Percentiles rank a stretch among this genome's conserved stretches.
phyloP scores from a whole-genome alignment of 2,888 invertebrate species.

The Habroteleia sp. region DNA sequence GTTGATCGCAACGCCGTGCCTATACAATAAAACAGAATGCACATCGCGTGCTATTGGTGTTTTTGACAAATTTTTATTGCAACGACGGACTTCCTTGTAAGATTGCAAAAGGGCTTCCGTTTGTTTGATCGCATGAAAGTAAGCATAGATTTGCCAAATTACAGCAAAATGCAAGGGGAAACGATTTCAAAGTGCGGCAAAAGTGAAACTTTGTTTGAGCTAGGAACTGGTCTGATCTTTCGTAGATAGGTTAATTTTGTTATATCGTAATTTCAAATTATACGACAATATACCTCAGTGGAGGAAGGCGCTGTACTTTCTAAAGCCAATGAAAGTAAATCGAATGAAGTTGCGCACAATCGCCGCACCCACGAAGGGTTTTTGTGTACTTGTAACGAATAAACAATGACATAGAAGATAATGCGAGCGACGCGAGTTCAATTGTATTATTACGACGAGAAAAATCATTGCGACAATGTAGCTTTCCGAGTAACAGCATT shows the following conservation, averaged over 20 bases:
- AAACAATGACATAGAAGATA: not conserved
- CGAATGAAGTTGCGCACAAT: constrained; percentile 43
- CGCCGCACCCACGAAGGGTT: constrained; percentile 28
- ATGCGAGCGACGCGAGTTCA: constrained; percentile 3
- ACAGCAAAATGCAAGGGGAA: too few relatives aligned
- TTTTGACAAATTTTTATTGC: constrained; percentile 1
- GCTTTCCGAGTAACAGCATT: constrained; percentile 2
- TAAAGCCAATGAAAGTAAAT: constrained; percentile 54
- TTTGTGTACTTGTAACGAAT: constrained; percentile 10
- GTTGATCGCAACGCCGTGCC: constrained; percentile 10
- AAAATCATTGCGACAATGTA: not conserved
- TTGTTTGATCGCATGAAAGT: too few relatives aligned
- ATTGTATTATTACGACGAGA: constrained; percentile 4
- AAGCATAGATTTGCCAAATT: too few relatives aligned
- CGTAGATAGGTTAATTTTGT: constrained; percentile 31
- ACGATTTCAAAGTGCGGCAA: too few relatives aligned
- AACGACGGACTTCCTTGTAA: not conserved
- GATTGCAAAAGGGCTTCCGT: not conserved
- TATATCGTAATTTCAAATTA: constrained; percentile 13
- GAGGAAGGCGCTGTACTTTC: constrained; percentile 35
- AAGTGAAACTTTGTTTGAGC: not conserved
- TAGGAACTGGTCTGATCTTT: constrained; percentile 41
- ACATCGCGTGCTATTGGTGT: constrained; percentile 4
- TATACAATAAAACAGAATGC: not conserved
- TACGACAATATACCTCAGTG: constrained; percentile 55